phyloP scores from a whole-genome alignment of 2,797 vertebrate genomes.

The Ictinia mississippiensis region DNA sequence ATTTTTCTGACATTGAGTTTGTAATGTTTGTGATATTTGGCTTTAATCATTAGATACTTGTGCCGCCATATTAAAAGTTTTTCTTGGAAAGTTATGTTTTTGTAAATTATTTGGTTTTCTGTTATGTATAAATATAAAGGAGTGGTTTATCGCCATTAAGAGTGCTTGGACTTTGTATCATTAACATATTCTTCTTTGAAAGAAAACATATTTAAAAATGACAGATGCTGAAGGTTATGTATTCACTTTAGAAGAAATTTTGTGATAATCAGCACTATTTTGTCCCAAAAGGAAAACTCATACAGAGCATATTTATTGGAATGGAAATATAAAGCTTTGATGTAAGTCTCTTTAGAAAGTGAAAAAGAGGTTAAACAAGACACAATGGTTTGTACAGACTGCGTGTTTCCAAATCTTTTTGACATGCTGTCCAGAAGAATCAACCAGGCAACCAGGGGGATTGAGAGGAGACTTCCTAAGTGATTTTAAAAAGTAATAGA shows the following conservation, averaged over 20 bases:
- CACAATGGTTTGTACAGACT: not conserved
- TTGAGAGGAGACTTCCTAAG: slow-evolving; percentile 55
- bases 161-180: not conserved
- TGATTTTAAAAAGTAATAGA: slow-evolving; percentile 65
- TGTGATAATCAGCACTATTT: not conserved
- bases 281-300: not conserved
- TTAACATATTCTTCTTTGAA: not conserved
- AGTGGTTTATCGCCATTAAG: not conserved
- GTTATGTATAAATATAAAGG: not conserved
- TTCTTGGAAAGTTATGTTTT: not conserved
- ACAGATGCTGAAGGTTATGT: not conserved
- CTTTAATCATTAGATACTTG: not conserved
- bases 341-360: slow-evolving; percentile 29
- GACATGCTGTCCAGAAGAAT: slow-evolving; percentile 62
- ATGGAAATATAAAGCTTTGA: slow-evolving; percentile 36
- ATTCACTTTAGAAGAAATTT: not conserved
- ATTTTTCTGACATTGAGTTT: not conserved
- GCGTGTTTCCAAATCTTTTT: slow-evolving; percentile 53
- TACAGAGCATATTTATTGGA: not conserved
- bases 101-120: not conserved
- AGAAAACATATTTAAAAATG: not conserved
- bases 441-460: not conserved
- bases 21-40: not conserved
- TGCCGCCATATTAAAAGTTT: not conserved
- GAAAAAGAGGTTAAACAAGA: slow-evolving; percentile 35